Base-by-base conservation (phyloP, 2,888 invertebrate genomes). In the Drosophila anomelani region DNA sequence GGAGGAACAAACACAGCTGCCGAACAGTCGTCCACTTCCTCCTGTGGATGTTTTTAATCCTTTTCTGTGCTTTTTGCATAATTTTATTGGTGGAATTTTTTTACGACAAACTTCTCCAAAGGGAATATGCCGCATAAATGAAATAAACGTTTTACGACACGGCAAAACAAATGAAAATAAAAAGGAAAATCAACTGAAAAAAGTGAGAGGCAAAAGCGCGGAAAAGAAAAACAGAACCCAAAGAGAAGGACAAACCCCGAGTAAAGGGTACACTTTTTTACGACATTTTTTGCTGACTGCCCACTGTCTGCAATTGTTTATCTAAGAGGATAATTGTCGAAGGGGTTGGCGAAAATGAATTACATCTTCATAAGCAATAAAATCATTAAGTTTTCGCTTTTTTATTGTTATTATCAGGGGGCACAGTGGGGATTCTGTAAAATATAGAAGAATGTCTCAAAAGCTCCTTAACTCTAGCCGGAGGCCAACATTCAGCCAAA, bases 301-400 rank as follows among this genome's bases (percentile, higher is more conserved):
- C 49, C 57, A 38, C 64, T 39, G 75, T 44, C 66, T 78, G 74
- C 80, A 78, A 84, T 85, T 84, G 85, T 84, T 84, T 85, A 85
- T 85, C 88, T 80, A 87, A 87, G 76, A 77, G 85, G 77, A 87
- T 84, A 84, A 84, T 87, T 85, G 84, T 82, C 70, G 77, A 84
- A 87, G 76, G 75, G 84, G 82, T 81, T 82, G 79, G 74, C 77
- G 58, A 72, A 67, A 87, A 80, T 87, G 83, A 85, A 87, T 85
- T 87, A 85, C 88, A 87, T 82, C 84, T 85, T 87, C 80, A 85
- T 87, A 85, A 87, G 81, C 83, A 87, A 85, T 85, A 82, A 85
- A 85, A 87, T 85, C 85, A 87, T 85, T 87, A 87, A 75, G 80
- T 78, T 87, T 86, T 84, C 47, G 47, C 47, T 49, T 56, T 66